Conservation (phyloP, 1,140 invertebrate species). For the Pygmarrhopalites habei region DNA sequence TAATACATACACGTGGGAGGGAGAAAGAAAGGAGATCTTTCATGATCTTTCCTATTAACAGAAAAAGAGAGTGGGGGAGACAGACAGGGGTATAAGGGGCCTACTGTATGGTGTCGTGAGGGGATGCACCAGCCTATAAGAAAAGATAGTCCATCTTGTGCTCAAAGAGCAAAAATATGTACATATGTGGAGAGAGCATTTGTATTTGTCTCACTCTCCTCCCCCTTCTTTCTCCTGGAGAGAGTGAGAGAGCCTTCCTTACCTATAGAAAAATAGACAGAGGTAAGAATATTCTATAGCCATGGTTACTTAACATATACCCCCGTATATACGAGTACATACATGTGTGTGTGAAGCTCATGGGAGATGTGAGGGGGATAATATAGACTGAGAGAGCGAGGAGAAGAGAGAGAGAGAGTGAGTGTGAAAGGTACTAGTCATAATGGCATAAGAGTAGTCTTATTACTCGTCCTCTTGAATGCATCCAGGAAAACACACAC, state of each 20-base stretch:
- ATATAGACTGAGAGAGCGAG: background rate
- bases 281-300: too few species aligned
- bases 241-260: too few species aligned
- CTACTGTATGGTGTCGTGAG: too few species aligned
- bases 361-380: background rate
- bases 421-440: background rate
- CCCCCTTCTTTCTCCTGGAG: too few species aligned
- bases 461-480: conserved; percentile 9
- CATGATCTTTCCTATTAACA: background rate
- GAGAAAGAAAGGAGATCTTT: too few species aligned
- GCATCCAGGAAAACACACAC: conserved; percentile 16
- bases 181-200: background rate
- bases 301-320: too few species aligned
- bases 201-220: conserved; percentile 1
- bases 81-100: background rate
- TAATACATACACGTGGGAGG: too few species aligned
- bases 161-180: background rate
- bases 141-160: too few species aligned
- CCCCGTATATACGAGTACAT: too few species aligned
- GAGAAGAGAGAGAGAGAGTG: background rate
- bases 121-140: too few species aligned
- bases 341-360: background rate
- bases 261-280: too few species aligned
- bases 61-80: background rate
- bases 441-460: conserved; percentile 10